Evolutionary conservation across 2,888 invertebrate genomes (phyloP).

Genomic region (Acleris holmiana): DNA sequence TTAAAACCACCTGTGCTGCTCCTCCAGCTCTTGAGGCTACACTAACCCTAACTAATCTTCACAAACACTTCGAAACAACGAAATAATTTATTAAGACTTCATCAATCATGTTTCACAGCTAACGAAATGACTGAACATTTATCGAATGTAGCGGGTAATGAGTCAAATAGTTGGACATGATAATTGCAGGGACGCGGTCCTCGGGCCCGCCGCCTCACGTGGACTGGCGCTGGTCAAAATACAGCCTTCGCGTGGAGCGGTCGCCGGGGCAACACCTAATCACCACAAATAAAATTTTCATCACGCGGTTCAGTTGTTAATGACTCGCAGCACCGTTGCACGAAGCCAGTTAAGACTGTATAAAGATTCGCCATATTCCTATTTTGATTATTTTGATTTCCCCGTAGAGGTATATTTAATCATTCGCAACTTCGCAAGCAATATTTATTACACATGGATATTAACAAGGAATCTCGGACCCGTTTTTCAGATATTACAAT

Average conservation of each 20-base stretch:
- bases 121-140: conserved; percentile 36
- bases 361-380: no score
- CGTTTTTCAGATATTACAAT: no score
- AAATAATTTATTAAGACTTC: conserved; percentile 25
- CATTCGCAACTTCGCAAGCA: no score
- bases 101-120: conserved; percentile 42
- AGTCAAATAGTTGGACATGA: conserved; percentile 42
- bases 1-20: conserved; percentile 27
- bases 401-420: no score
- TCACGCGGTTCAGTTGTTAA: conserved; percentile 46
- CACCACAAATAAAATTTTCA: conserved; percentile 79
- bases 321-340: background rate
- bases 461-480: no score
- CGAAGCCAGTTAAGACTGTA: no score
- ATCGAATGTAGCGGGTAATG: conserved; percentile 36
- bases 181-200: conserved; percentile 51
- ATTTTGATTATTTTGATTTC: no score
- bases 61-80: conserved; percentile 28
- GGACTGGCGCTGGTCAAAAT: conserved; percentile 73
- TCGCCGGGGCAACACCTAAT: conserved; percentile 76
- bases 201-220: conserved; percentile 62
- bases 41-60: conserved; percentile 18
- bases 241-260: conserved; percentile 67
- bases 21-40: conserved; percentile 29
- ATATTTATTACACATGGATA: no score